Evolutionary conservation across 2,888 invertebrate genomes (phyloP).

Genomic region (Abscondita cerata): DNA sequence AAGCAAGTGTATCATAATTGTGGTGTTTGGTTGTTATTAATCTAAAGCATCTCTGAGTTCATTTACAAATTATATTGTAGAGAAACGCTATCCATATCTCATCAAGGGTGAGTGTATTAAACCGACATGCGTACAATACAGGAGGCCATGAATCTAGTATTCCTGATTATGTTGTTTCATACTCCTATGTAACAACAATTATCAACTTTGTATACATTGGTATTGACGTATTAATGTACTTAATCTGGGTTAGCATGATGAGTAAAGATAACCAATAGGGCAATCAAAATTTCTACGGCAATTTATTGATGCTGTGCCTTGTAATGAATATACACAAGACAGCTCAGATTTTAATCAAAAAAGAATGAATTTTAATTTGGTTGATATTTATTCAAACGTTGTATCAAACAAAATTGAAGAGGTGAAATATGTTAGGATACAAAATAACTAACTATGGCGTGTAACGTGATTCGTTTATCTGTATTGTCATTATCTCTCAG

Average conservation of each 20-base stretch:
- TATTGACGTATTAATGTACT: slow-evolving; percentile 28
- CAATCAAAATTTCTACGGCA: not conserved
- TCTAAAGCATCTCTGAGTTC: slow-evolving; percentile 6
- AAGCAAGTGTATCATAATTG: not conserved
- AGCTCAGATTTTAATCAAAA: too few relatives aligned
- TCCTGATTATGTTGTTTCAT: slow-evolving; percentile 32
- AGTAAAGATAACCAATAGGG: not conserved
- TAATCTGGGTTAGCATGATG: slow-evolving; percentile 12
- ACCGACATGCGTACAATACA: slow-evolving; percentile 32
- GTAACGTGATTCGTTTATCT: slow-evolving; percentile 45
- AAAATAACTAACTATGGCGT: slow-evolving; percentile 37
- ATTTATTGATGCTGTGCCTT: too few relatives aligned
- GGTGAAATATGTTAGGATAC: slow-evolving; percentile 26
- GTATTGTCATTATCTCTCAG: slow-evolving; percentile 44
- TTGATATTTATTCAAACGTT: too few relatives aligned
- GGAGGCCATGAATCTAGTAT: slow-evolving; percentile 35
- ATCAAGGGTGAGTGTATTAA: slow-evolving; percentile 32
- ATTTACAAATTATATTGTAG: slow-evolving; percentile 20
- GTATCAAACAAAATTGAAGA: slow-evolving; percentile 7
- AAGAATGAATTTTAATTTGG: too few relatives aligned
- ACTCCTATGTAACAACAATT: slow-evolving; percentile 31
- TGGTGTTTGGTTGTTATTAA: slow-evolving; percentile 10
- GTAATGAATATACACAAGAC: too few relatives aligned
- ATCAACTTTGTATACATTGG: slow-evolving; percentile 30
- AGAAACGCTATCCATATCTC: slow-evolving; percentile 32